These are phyloP conservation scores for Tarsius wallacei DNA, from an alignment of 2,797 vertebrate species.

Conservation along the genomic window DNA sequence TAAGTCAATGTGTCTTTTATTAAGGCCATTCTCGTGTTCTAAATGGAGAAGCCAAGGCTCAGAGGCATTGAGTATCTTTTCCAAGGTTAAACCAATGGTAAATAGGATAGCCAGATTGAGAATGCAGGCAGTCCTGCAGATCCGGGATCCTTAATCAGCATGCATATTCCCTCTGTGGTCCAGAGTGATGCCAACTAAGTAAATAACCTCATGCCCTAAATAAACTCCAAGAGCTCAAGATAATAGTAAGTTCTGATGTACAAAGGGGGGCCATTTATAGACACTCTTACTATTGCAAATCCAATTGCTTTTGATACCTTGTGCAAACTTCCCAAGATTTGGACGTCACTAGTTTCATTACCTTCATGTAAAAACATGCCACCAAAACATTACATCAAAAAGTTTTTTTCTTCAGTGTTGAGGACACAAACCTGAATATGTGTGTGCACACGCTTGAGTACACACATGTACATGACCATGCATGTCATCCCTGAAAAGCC, in stretches of 20 bases:
- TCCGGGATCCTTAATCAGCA: neutral
- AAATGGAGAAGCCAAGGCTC: neutral
- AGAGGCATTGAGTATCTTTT: neutral
- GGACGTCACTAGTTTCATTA: neutral
- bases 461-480: fast-evolving
- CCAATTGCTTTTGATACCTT: neutral
- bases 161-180: fast-evolving
- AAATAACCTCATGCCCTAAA: neutral
- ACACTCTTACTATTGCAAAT: neutral
- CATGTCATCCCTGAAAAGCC: neutral
- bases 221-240: neutral
- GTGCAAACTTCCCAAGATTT: neutral
- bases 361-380: neutral
- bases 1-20: too few species aligned
- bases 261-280: fast-evolving
- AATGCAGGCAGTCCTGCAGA: fast-evolving
- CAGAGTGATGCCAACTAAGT: too few species aligned
- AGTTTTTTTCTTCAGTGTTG: neutral
- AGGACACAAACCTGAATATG: fast-evolving
- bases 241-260: neutral
- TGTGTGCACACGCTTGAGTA: fast-evolving
- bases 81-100: neutral
- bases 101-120: neutral
- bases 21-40: too few species aligned
- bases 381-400: neutral